Evolutionary conservation across 2,797 vertebrate genomes (phyloP).

Genomic region (Leptatherina wallacei): DNA sequence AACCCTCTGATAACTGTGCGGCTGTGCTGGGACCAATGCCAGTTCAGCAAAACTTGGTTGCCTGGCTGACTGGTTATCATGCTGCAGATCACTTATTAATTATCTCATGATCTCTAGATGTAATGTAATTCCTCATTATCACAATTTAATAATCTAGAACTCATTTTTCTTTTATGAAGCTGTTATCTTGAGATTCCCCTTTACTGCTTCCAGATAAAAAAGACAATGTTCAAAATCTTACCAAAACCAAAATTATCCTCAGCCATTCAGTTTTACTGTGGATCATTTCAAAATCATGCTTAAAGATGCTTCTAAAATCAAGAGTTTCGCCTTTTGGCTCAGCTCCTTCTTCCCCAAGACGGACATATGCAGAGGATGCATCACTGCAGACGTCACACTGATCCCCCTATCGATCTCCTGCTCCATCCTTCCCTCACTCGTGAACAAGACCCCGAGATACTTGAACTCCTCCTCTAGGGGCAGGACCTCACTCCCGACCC

Average conservation of each 20-base stretch:
- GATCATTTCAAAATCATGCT: conserved; percentile 20
- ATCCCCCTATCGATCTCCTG: no score
- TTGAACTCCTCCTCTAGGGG: no score
- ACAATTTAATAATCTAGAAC: conserved; percentile 29
- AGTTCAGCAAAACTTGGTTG: conserved; percentile 25
- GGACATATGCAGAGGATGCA: no score
- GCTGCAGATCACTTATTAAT: conserved; percentile 39
- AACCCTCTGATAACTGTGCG: conserved; percentile 20
- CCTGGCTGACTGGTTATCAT: conserved; percentile 25
- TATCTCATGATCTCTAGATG: conserved; percentile 46
- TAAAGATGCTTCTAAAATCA: background rate
- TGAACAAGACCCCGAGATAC: no score
- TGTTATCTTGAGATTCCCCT: conserved; percentile 19
- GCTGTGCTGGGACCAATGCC: conserved; percentile 11
- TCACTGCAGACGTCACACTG: no score
- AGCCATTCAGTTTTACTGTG: conserved; percentile 15
- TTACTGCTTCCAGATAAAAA: conserved; percentile 13
- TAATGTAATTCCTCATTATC: conserved; percentile 41
- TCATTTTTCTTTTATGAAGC: conserved; percentile 18
- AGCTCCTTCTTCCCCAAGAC: background rate
- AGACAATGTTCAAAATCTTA: background rate
- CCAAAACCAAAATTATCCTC: background rate
- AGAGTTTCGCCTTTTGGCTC: no score
- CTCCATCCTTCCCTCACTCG: no score
- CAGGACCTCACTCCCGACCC: no score